Percentiles rank a stretch among this genome's conserved stretches.
These are phyloP conservation scores for Halcyon chelicuti DNA, from an alignment of 2,797 vertebrate species.

Conservation along the genomic window DNA sequence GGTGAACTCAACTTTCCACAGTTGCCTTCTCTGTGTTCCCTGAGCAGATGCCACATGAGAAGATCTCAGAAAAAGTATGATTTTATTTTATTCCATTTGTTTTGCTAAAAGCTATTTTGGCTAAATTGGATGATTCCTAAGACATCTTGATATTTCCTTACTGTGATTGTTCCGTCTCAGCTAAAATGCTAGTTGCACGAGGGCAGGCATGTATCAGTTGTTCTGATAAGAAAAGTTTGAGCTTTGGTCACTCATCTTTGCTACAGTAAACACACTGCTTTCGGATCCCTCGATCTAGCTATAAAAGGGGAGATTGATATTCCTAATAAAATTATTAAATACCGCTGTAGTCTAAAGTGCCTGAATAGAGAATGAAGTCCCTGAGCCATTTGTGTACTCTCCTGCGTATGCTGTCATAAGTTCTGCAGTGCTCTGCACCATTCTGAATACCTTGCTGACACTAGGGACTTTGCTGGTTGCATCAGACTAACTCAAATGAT, in stretches of 20 bases:
- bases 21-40: not conserved
- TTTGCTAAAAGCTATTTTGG: constrained; percentile 1
- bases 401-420: not conserved
- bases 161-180: not conserved
- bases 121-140: not conserved
- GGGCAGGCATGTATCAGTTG: not conserved
- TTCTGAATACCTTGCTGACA: not conserved
- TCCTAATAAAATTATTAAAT: not conserved
- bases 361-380: not conserved
- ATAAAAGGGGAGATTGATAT: not conserved
- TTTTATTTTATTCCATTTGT: not conserved
- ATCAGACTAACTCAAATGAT: not conserved
- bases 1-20: not conserved
- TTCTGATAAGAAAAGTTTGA: not conserved
- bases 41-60: not conserved
- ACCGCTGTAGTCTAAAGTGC: not conserved
- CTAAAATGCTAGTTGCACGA: not conserved
- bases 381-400: not conserved
- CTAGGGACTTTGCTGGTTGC: not conserved
- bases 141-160: not conserved
- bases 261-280: not conserved
- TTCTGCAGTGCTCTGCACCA: not conserved
- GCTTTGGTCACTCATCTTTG: not conserved
- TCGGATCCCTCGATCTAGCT: not conserved
- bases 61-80: not conserved